Conservation (phyloP, 1,140 invertebrate genomes). For the Ectropis grisescens region DNA sequence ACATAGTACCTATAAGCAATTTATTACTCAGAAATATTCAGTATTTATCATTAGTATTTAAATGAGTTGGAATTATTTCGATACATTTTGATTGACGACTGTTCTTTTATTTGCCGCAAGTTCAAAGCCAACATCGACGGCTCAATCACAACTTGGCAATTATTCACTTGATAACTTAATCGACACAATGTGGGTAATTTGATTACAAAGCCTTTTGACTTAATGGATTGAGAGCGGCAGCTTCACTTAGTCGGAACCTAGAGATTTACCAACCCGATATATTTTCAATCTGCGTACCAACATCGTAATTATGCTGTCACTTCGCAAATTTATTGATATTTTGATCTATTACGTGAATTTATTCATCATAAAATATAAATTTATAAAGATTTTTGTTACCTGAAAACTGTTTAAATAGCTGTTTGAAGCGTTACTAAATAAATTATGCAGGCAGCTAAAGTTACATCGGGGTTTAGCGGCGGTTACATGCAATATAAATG, state of each 20-base stretch:
- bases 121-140: constrained; percentile 12
- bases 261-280: constrained; percentile 16
- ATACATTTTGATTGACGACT: too few species aligned
- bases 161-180: constrained; percentile 13
- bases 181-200: constrained; percentile 24
- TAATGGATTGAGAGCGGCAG: constrained; percentile 32
- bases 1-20: too few species aligned
- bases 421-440: constrained; percentile 20
- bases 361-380: too few species aligned
- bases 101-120: too few species aligned
- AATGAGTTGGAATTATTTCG: too few species aligned
- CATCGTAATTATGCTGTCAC: constrained; percentile 50
- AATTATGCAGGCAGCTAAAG: constrained; percentile 16
- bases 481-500: constrained; percentile 39
- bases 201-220: constrained; percentile 30
- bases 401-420: too few species aligned
- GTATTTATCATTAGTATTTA: too few species aligned
- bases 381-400: too few species aligned
- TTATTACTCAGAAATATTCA: too few species aligned
- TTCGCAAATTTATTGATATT: constrained; percentile 43
- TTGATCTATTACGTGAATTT: constrained; percentile 45
- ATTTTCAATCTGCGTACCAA: constrained; percentile 35
- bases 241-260: too few species aligned
- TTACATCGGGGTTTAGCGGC: constrained; percentile 18
- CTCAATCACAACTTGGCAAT: constrained; percentile 16